Evolutionary conservation across 2,113 vertebrate species (phyloP).

Genomic region (Collichthys lucidus): DNA sequence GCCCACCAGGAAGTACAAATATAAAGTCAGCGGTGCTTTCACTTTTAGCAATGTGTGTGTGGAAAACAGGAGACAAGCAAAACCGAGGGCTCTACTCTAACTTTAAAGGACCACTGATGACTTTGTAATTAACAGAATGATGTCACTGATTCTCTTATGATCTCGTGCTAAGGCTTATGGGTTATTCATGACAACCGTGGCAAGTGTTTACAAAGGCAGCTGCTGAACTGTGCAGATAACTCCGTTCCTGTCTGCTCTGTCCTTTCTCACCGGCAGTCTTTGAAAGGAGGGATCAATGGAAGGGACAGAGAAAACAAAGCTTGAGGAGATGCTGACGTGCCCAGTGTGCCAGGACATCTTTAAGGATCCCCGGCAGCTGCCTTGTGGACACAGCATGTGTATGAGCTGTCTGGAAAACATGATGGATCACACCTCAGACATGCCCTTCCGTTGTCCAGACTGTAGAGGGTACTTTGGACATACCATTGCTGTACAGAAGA

Average conservation of each 20-base stretch:
- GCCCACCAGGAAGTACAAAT: conserved; percentile 55
- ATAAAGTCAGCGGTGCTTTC: conserved; percentile 31
- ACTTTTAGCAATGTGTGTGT: conserved; percentile 14
- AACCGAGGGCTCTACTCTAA: neutral
- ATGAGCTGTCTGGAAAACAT: conserved; percentile 64
- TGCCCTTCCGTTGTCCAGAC: conserved; percentile 69
- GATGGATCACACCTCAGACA: conserved; percentile 37
- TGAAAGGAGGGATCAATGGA: conserved; percentile 41
- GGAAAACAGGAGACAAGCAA: neutral
- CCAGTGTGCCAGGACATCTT: conserved; percentile 79
- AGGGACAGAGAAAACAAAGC: neutral
- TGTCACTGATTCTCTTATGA: no score
- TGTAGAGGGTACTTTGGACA: conserved; percentile 59
- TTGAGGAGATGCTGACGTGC: conserved; percentile 74
- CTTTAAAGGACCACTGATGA: neutral
- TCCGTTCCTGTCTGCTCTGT: neutral
- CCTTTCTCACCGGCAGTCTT: neutral
- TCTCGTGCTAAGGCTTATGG: no score
- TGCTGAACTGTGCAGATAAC: neutral
- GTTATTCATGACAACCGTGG: neutral
- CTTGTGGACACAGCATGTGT: conserved; percentile 80
- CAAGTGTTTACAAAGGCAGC: neutral
- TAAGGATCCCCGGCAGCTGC: conserved; percentile 73
- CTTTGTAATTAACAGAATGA: no score
- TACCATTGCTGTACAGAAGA: conserved; percentile 57